Conservation (phyloP, 2,888 invertebrate species). For the Apodemia mormo region DNA sequence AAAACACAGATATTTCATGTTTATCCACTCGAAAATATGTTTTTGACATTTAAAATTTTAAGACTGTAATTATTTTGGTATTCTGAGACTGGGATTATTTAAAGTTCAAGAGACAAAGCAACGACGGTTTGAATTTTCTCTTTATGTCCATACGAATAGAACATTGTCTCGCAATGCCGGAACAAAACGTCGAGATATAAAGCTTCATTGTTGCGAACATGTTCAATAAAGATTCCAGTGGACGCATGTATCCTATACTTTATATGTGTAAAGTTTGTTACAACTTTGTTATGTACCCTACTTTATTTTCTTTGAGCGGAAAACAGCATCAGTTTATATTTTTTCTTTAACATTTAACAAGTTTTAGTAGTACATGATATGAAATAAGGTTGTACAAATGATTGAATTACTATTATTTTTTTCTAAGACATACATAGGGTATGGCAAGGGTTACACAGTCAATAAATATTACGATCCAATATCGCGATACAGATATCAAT, state of each 20-base stretch:
- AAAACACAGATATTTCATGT: neutral
- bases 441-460: too few species aligned
- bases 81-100: neutral
- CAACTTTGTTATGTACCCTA: constrained; percentile 15
- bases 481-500: too few species aligned
- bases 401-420: neutral
- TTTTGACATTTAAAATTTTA: neutral
- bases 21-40: neutral
- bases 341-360: constrained; percentile 6
- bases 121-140: neutral
- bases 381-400: too few species aligned
- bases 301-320: constrained; percentile 9
- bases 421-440: too few species aligned
- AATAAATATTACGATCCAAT: too few species aligned
- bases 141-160: neutral
- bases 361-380: neutral
- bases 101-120: neutral
- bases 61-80: neutral
- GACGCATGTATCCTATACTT: neutral
- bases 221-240: constrained; percentile 23
- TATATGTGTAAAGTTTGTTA: constrained; percentile 15
- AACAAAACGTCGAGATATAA: constrained; percentile 20
- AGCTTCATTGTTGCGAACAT: constrained; percentile 18
- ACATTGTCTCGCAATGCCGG: constrained; percentile 5
- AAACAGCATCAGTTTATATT: constrained; percentile 10